Evolutionary conservation across 2,113 vertebrate species (phyloP), one percentile per base, ranked within the genome.

Genomic region (Lophura nycthemera): DNA sequence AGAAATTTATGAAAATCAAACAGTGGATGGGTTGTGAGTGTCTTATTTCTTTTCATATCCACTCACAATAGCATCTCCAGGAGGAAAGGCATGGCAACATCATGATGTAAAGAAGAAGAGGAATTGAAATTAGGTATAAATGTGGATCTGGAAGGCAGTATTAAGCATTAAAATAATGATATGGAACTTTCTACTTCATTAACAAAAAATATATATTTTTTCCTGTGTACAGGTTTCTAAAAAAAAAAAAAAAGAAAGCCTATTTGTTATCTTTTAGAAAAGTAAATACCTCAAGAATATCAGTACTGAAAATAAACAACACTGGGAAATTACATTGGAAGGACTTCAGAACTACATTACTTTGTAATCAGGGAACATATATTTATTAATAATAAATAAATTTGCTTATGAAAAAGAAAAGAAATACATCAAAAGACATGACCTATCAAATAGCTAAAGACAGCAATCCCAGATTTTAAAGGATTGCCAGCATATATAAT

Each of bases 401-500:
- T 21, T 22, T 9, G 3, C 1, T 65, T 36, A 38, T 3, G 5
- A 59, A 45, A 84, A 34, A 21, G 25, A 4, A 18, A 17, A 2
- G 2, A 5, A n/a, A 22, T 22, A 30, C 72, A 63, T 66, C 10
- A 27, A 65, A 79, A 10, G 57, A 7, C 16, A n/a, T 38, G 20
- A 61, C 34, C 8, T 56, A 38, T 61, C 34, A 36, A 30, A 38
- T 17, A 83, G 3, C 7, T 48, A 61, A 84, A 61, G 24, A 19
- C 8, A 59, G 4, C 4, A 9, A 77, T 48, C 4, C 6, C 19
- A 50, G 13, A 17, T 43, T 47, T 36, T 18, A 89, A 47, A 4
- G 50, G 11, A 56, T 45, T n/a, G 3, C 59, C 1, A 1, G 7
- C 15, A 43, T 0, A 1, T 61, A 22, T 11, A 77, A 27, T 22